Evolutionary conservation across 2,113 vertebrate genomes (phyloP), one percentile per base, ranked within the genome.

Genomic region (Brachyhypopomus occidentalis): DNA sequence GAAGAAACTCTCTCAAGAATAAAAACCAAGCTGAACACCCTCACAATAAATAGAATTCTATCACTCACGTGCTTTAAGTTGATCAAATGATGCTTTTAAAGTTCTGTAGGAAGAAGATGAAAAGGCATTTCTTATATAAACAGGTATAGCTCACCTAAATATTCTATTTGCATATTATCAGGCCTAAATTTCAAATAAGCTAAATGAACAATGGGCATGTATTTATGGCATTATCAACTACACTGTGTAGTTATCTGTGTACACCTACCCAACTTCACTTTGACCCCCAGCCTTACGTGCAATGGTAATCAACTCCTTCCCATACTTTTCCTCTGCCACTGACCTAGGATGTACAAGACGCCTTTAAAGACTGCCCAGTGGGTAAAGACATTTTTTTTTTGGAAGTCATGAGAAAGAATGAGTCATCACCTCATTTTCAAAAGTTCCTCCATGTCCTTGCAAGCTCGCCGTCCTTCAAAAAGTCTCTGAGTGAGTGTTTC

Each of bases 371-470:
- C 20, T 9, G 5, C 22, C 2, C 72, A 36, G 4, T 72, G 0
- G 77, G 2, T 41, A 30, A 11, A 69, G 17, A 38, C 30, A 66
- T 38, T 23, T n/a, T 59, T 16, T 16, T 16, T n/a, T 20, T 14
- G 9, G 0, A 22, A 25, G 36, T 23, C 5, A 25, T 30, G 16
- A 19, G 6, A 22, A 14, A 19, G 36, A 9, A 58, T 48, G 7
- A 19, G 19, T 72, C 3, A 20, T 64, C 62, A 94, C 97, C 97
- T 97, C 92, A 97, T 95, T 86, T 95, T 95, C 74, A 98, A 90
- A 60, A 99, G 92, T 45, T 98, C 97, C 83, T 98, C 97, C 89
- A 96, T 89, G 2, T 98, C 97, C 86, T 99, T 99, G 92, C 96
- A 97, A 82, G 95, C 96, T 77, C 94, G 95, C 62, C 95, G 94